phyloP scores from a whole-genome alignment of 2,113 vertebrate genomes.

The Nyctereutes procyonoides region DNA sequence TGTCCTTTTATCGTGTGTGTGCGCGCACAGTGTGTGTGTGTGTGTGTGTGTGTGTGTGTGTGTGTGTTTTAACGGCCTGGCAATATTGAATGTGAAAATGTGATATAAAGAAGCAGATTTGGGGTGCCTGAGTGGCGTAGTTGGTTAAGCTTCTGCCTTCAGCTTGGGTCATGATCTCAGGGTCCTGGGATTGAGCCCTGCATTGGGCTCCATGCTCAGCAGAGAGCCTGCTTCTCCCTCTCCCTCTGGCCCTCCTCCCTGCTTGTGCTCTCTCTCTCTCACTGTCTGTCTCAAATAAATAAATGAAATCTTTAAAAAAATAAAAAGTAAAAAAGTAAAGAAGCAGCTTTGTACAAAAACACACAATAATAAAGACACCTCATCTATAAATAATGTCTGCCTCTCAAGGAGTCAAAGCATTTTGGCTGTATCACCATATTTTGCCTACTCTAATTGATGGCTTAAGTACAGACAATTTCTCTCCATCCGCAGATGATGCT shows the following conservation, averaged over 20 bases:
- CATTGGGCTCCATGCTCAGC: too few species aligned
- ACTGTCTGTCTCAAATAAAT: too few species aligned
- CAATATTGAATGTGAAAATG: neutral
- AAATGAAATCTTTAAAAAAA: too few species aligned
- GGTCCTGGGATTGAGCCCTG: too few species aligned
- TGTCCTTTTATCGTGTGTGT: neutral
- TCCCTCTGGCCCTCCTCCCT: too few species aligned
- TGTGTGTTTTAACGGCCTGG: neutral
- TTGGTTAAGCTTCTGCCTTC: too few species aligned
- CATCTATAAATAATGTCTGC: neutral
- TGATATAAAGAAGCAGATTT: neutral
- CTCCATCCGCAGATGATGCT: neutral
- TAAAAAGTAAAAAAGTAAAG: neutral
- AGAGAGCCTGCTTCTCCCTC: too few species aligned
- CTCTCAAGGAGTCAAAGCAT: neutral
- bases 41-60: neutral
- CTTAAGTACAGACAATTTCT: neutral
- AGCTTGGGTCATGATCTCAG: too few species aligned
- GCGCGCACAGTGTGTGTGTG: neutral
- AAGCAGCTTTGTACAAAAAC: neutral
- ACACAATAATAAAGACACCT: neutral
- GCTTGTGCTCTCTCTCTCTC: too few species aligned
- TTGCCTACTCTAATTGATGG: neutral
- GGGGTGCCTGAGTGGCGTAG: too few species aligned
- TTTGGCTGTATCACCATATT: neutral